Conservation (phyloP, 1,140 invertebrate species). For the Euura saliciscinereae region DNA sequence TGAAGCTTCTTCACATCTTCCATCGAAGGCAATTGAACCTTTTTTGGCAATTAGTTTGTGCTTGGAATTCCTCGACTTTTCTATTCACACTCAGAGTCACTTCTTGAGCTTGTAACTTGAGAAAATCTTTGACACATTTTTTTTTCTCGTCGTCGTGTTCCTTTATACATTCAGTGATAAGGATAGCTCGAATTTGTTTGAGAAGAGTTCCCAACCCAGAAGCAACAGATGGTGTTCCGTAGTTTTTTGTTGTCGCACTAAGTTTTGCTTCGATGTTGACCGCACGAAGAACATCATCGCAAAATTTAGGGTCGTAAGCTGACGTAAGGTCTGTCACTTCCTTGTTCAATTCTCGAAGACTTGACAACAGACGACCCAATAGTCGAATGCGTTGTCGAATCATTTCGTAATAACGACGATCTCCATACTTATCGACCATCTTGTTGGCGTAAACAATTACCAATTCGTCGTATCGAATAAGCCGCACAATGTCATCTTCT, state of each 20-base stretch:
- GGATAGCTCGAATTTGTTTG: constrained; percentile 16
- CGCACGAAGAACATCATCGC: constrained; percentile 16
- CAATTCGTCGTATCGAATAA: constrained; percentile 25
- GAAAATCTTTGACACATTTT: too few species aligned
- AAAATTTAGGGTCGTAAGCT: constrained; percentile 20
- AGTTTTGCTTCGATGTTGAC: constrained; percentile 17
- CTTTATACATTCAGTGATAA: constrained; percentile 16
- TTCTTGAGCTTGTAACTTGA: too few species aligned
- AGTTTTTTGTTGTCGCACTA: constrained; percentile 1
- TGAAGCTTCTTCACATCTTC: too few species aligned
- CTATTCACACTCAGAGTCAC: too few species aligned
- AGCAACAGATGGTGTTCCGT: constrained; percentile 16
- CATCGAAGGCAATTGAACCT: too few species aligned
- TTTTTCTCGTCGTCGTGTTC: constrained; percentile 4
- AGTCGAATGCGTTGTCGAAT: constrained; percentile 19
- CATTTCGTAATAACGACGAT: constrained; percentile 19
- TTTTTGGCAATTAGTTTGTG: too few species aligned
- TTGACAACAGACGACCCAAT: constrained; percentile 19
- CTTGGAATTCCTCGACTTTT: too few species aligned
- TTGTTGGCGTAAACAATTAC: constrained; percentile 25
- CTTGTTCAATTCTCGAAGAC: constrained; percentile 11
- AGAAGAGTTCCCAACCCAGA: constrained; percentile 15
- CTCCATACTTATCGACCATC: constrained; percentile 8
- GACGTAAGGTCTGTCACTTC: constrained; percentile 23
- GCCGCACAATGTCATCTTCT: constrained; percentile 23